These are phyloP conservation scores for Alcis repandata DNA, from an alignment of 2,888 invertebrate genomes.

Conservation along the genomic window DNA sequence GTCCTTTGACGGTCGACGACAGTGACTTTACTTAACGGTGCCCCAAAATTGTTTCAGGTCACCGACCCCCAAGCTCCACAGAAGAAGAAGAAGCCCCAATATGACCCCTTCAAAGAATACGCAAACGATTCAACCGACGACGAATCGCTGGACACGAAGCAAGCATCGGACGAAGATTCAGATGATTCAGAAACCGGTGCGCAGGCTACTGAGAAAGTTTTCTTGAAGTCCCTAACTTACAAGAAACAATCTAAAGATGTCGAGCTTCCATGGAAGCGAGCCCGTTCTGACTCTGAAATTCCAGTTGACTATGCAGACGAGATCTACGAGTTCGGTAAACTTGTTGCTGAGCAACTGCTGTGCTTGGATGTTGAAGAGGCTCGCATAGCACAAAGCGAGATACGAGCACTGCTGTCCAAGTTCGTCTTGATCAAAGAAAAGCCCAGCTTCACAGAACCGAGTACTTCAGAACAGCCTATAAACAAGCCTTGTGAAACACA, in stretches of 20 bases:
- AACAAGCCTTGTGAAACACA: too few species aligned
- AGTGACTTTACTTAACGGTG: too few species aligned
- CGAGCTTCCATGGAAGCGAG: neutral
- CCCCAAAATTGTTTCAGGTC: neutral
- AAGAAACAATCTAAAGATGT: neutral
- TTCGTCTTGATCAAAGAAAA: neutral
- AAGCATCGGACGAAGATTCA: neutral
- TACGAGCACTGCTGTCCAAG: neutral
- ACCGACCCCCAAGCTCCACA: neutral
- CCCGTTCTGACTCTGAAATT: neutral
- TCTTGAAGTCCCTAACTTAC: neutral
- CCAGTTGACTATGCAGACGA: neutral
- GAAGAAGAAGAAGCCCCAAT: neutral
- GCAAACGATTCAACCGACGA: neutral
- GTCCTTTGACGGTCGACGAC: too few species aligned
- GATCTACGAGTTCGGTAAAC: conserved; percentile 1
- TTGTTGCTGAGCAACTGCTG: conserved; percentile 1
- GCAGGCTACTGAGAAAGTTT: neutral
- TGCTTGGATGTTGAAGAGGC: neutral
- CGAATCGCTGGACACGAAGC: neutral
- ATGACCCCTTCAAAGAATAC: neutral
- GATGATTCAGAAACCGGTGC: neutral
- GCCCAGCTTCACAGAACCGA: neutral
- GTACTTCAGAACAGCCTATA: neutral
- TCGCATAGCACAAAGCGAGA: neutral